Base-by-base conservation (phyloP, 2,888 invertebrate genomes). In the Scaptomyza tumidula region DNA sequence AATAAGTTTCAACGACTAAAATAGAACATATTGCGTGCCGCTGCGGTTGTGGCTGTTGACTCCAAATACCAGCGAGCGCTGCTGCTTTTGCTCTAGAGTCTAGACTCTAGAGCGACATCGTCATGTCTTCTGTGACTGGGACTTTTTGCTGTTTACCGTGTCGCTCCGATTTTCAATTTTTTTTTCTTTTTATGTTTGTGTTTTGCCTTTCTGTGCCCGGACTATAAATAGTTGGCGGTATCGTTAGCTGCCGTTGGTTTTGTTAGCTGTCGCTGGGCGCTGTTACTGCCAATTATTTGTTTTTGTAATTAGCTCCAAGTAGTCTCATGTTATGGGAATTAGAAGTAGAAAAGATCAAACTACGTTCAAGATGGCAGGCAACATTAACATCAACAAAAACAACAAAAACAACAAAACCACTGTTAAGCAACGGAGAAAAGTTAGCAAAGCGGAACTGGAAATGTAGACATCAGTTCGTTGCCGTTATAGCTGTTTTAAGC, bases 381-480 rank as follows among this genome's bases (percentile, higher is more conserved):
- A 31, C 68, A 59, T 16, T 0, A 41, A 16, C 16, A 39, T 3
- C 3, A 14, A 14, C 13, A 75, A 45, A 54, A 59, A 29, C 71
- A 71, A 75, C 68, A 70, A 59, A 54, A 71, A 77, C 55, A 71
- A 75, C 68, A 70, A 59, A 54, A 71, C 76, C 55, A 60, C 60
- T 27, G 69, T 57, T 74, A 60, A 78, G 54, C 72, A 88, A 89
- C 86, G 89, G 82, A 76, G 68, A 88, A 78, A 77, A 81, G 71
- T 73, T 78, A 84, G 62, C 80, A 86, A 88, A 89, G 89, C 89
- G 89, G 89, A 86, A 86, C 89, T 86, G 69, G 74, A 76, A 85
- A 87, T 60, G 58, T 78, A 55, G 71, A 79, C 72, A 71, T 64
- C 74, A 64, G 67, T 57, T 62, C 66, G 64, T 70, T 78, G 75